A percentile compares a stretch with the other conserved stretches of the same genome.
Evolutionary conservation across 2,797 vertebrate genomes (phyloP).

Genomic region (Poeciliopsis turneri): DNA sequence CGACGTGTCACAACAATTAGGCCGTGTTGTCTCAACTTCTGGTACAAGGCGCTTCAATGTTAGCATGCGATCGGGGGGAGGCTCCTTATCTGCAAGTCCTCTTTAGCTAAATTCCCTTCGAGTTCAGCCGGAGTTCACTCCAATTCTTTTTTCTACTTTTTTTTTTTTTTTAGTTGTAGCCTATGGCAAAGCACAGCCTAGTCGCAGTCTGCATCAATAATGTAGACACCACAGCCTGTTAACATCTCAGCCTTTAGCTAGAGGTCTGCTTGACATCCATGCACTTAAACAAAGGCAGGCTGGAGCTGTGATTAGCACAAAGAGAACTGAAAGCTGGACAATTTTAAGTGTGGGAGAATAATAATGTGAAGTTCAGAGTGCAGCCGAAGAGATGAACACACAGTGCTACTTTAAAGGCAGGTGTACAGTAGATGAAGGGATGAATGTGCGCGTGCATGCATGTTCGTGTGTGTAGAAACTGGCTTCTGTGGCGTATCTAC

Average conservation of each 20-base stretch:
- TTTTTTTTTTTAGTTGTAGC: conserved; percentile 51
- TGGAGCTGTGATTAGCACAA: conserved; percentile 35
- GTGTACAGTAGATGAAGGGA: conserved; percentile 3
- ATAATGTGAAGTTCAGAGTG: background rate
- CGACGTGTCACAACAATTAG: conserved; percentile 63
- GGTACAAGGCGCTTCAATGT: conserved; percentile 38
- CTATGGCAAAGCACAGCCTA: conserved; percentile 51
- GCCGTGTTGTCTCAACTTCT: conserved; percentile 49
- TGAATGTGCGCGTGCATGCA: background rate
- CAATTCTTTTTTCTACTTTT: conserved; percentile 50
- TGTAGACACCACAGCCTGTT: conserved; percentile 62
- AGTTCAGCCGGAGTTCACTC: conserved; percentile 70
- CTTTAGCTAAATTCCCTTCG: conserved; percentile 40
- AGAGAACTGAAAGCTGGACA: conserved; percentile 19
- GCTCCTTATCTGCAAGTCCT: conserved; percentile 27
- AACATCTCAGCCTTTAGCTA: conserved; percentile 55
- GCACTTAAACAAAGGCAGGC: conserved; percentile 40
- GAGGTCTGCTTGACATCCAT: conserved; percentile 43
- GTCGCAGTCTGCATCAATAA: conserved; percentile 72
- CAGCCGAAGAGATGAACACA: background rate
- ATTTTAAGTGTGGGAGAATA: conserved; percentile 20
- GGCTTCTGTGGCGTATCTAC: conserved; percentile 28
- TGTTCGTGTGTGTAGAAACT: conserved; percentile 13
- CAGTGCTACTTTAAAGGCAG: background rate
- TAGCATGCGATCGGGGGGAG: conserved; percentile 20